Percentiles rank a stretch among this genome's conserved stretches.
These are phyloP conservation scores for Phengaris arion DNA, from an alignment of 2,888 invertebrate species.

Conservation along the genomic window DNA sequence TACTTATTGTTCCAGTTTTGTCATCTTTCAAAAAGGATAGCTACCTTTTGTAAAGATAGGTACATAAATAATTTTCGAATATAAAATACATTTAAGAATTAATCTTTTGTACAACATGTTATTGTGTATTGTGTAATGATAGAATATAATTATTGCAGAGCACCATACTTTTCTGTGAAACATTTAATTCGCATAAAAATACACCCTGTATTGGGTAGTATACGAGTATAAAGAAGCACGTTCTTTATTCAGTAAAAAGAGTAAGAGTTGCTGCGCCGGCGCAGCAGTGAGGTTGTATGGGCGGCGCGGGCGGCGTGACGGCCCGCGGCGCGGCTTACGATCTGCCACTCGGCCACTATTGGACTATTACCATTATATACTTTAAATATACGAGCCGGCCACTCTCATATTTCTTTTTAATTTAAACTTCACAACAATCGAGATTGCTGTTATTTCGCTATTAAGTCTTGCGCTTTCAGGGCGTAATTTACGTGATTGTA, in stretches of 20 bases:
- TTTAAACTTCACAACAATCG: neutral
- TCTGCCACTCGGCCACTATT: slow-evolving; percentile 56
- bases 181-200: no score
- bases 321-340: slow-evolving; percentile 65
- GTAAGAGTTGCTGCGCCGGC: slow-evolving; percentile 56
- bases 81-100: no score
- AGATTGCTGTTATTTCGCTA: slow-evolving; percentile 12
- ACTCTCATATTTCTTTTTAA: slow-evolving; percentile 28
- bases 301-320: slow-evolving; percentile 68
- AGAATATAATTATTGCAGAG: no score
- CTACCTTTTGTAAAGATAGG: no score
- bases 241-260: slow-evolving; percentile 48
- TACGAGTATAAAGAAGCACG: slow-evolving; percentile 38
- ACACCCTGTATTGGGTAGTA: neutral
- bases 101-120: neutral
- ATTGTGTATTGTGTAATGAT: no score
- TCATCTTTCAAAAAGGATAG: no score
- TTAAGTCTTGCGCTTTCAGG: neutral
- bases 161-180: no score
- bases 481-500: neutral
- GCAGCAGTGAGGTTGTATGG: slow-evolving; percentile 68
- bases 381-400: slow-evolving; percentile 29
- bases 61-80: no score
- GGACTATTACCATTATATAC: slow-evolving; percentile 40
- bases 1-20: no score